Evolutionary conservation across 2,797 vertebrate species (phyloP).

Genomic region (Glyptemys insculpta): DNA sequence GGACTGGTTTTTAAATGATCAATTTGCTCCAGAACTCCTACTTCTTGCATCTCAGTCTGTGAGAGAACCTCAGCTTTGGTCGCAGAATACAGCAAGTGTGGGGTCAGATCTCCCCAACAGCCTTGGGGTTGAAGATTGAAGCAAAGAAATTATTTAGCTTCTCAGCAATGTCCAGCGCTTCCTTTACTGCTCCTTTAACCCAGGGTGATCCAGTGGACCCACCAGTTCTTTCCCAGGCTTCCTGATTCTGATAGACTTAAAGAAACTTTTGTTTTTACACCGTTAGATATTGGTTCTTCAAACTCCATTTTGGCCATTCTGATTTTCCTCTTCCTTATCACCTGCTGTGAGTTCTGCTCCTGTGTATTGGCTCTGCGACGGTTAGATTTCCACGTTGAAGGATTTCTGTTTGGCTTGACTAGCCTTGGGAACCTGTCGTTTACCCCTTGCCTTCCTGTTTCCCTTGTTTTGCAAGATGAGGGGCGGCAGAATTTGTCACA

Average conservation of each 20-base stretch:
- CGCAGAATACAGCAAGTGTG: not conserved
- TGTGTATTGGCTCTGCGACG: too few relatives aligned
- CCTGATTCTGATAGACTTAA: too few relatives aligned
- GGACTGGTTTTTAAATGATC: too few relatives aligned
- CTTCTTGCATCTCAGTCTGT: not conserved
- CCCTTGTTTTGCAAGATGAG: not conserved
- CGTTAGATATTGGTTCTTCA: not conserved
- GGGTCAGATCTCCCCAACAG: not conserved
- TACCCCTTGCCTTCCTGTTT: not conserved
- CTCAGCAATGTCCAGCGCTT: not conserved
- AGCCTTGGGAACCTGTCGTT: not conserved
- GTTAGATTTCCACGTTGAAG: too few relatives aligned
- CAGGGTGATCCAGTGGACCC: too few relatives aligned
- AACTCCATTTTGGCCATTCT: not conserved
- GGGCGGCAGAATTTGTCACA: rapidly evolving
- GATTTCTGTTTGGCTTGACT: too few relatives aligned
- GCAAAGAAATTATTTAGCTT: not conserved
- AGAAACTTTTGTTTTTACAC: not conserved
- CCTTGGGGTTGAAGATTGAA: not conserved
- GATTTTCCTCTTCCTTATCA: not conserved
- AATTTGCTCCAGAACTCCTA: not conserved
- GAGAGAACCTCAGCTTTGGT: not conserved
- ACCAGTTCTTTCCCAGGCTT: not conserved
- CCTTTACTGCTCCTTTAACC: not conserved
- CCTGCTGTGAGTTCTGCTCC: not conserved